Evolutionary conservation across 1,140 invertebrate genomes (phyloP).

Genomic region (Palaemon carinicauda): DNA sequence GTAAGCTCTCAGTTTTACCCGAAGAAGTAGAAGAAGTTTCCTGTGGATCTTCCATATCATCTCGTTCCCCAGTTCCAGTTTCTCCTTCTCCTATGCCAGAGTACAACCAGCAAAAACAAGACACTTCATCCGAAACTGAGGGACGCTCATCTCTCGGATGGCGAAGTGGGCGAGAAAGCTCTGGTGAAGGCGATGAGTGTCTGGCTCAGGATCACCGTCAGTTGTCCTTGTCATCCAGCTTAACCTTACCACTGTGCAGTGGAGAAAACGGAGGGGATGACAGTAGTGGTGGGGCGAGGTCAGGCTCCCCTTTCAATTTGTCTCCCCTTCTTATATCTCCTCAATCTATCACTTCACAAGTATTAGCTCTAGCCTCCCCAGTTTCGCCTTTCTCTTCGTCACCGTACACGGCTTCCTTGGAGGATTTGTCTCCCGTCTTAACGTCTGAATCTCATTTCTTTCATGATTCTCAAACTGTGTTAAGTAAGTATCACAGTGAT

Average conservation of each 20-base stretch:
- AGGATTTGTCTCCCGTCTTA: conserved; percentile 7
- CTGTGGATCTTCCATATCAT: neutral
- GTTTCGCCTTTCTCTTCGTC: conserved; percentile 46
- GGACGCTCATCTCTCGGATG: no score
- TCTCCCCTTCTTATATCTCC: neutral
- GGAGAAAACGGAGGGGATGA: neutral
- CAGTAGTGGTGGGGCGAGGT: neutral
- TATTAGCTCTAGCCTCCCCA: conserved; percentile 29
- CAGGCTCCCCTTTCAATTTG: neutral
- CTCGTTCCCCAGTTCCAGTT: neutral
- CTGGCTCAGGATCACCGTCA: no score
- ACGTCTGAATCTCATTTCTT: conserved; percentile 6
- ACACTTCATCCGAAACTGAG: no score
- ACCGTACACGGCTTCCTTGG: conserved; percentile 30
- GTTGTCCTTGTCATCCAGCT: no score
- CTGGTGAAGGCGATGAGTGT: no score
- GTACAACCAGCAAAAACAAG: neutral
- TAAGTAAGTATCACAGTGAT: neutral
- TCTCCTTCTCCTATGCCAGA: neutral
- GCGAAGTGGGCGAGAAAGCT: no score
- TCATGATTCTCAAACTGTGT: neutral
- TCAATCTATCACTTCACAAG: conserved; percentile 16
- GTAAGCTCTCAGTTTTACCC: conserved; percentile 35
- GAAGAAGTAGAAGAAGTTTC: conserved; percentile 37
- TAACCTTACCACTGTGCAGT: no score